Percentiles rank a stretch among this genome's conserved stretches.
These are phyloP conservation scores for Denticeps clupeoides DNA, from an alignment of 2,797 vertebrate species.

Conservation along the genomic window DNA sequence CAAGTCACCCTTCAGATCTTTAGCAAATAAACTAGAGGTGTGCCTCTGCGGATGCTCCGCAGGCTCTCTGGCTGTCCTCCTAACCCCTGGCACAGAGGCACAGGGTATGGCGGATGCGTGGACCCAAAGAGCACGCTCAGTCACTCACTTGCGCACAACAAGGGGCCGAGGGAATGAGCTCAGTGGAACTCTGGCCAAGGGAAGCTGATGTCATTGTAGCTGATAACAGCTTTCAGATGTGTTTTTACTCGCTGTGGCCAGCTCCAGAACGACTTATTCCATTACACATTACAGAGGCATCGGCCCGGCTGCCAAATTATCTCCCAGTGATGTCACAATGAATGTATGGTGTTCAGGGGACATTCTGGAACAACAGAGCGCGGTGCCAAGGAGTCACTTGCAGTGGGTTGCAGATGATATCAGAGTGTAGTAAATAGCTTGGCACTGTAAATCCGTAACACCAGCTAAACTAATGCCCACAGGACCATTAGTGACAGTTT, in stretches of 20 bases:
- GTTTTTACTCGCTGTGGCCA: conserved; percentile 29
- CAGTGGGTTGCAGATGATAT: neutral
- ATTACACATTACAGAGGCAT: conserved; percentile 41
- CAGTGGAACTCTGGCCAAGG: conserved; percentile 26
- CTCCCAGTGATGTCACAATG: conserved; percentile 35
- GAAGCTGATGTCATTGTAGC: conserved; percentile 38
- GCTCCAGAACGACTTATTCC: conserved; percentile 35
- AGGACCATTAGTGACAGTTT: too few species aligned
- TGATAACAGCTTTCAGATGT: conserved; percentile 50
- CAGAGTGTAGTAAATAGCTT: conserved; percentile 6
- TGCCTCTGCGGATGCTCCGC: neutral
- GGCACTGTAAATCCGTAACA: conserved; percentile 3
- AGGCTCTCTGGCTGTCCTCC: conserved; percentile 1
- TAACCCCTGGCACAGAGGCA: neutral
- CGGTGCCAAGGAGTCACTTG: conserved; percentile 25
- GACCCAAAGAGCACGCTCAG: conserved; percentile 2
- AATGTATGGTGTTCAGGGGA: conserved; percentile 20
- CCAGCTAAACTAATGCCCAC: neutral
- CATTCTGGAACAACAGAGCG: conserved; percentile 17
- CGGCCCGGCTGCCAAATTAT: conserved; percentile 30
- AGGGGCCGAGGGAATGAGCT: conserved; percentile 31
- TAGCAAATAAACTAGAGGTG: neutral
- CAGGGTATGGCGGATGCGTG: neutral
- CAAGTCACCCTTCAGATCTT: neutral
- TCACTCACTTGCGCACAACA: conserved; percentile 4